Percentiles rank a stretch among this genome's conserved stretches.
These are phyloP conservation scores for Lepidothrix coronata DNA, from an alignment of 2,113 vertebrate species.

Conservation along the genomic window DNA sequence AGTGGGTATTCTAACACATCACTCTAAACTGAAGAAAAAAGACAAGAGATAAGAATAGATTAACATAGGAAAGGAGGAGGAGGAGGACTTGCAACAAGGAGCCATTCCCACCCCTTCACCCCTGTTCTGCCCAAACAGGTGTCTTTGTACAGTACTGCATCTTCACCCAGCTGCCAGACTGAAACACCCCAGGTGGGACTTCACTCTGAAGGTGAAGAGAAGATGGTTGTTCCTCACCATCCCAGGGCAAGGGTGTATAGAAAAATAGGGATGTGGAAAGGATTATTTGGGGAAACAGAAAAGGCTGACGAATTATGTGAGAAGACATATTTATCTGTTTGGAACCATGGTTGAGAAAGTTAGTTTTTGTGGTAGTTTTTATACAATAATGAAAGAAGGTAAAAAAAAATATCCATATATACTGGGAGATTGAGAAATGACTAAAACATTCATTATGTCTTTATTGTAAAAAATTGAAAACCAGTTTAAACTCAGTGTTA, in stretches of 20 bases:
- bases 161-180: neutral
- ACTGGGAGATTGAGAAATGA: neutral
- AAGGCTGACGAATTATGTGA: neutral
- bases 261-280: neutral
- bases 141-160: neutral
- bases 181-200: neutral
- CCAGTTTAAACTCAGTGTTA: neutral
- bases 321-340: neutral
- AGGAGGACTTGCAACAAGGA: neutral
- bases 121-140: fast-evolving
- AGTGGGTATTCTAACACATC: neutral
- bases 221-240: neutral
- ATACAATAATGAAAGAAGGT: neutral
- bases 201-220: neutral
- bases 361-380: neutral
- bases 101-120: neutral
- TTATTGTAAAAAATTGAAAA: neutral
- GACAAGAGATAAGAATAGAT: neutral
- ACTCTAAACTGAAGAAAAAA: neutral
- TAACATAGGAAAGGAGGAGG: neutral
- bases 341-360: neutral
- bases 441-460: neutral
- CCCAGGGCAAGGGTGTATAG: neutral
- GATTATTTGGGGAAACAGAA: neutral
- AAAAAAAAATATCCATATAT: neutral